phyloP scores from a whole-genome alignment of 2,797 vertebrate species.

The Chrysocyon brachyurus region DNA sequence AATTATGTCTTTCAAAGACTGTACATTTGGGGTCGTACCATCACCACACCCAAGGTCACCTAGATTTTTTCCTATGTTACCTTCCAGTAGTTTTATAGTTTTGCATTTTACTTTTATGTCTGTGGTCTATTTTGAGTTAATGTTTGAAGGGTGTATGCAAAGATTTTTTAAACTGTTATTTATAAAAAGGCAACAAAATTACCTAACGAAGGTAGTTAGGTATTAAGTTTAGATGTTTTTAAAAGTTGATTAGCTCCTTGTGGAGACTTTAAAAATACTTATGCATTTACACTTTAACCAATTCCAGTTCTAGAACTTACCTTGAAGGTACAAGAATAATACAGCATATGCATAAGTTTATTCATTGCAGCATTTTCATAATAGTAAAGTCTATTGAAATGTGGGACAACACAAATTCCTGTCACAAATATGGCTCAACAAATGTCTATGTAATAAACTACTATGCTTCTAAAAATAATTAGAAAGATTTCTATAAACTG shows the following conservation, averaged over 20 bases:
- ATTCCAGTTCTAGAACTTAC: background rate
- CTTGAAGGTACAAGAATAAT: background rate
- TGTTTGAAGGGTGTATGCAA: background rate
- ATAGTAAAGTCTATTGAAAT: background rate
- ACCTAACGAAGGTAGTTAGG: background rate
- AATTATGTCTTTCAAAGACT: background rate
- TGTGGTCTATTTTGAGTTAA: background rate
- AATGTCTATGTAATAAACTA: background rate
- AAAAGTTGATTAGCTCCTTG: background rate
- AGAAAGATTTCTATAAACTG: background rate
- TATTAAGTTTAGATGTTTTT: background rate
- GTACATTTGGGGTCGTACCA: background rate
- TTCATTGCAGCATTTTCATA: background rate
- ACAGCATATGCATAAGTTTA: background rate
- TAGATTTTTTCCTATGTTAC: background rate
- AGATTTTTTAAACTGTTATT: background rate
- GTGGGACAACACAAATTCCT: background rate
- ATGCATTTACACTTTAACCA: background rate
- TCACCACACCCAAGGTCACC: background rate
- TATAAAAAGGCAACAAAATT: background rate
- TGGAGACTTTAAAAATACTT: background rate
- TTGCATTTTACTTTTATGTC: background rate
- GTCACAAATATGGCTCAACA: constrained; percentile 21
- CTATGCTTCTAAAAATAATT: background rate
- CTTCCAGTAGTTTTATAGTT: background rate